Evolutionary conservation across 2,888 invertebrate genomes (phyloP).

Genomic region (Hoplodrina blanda): DNA sequence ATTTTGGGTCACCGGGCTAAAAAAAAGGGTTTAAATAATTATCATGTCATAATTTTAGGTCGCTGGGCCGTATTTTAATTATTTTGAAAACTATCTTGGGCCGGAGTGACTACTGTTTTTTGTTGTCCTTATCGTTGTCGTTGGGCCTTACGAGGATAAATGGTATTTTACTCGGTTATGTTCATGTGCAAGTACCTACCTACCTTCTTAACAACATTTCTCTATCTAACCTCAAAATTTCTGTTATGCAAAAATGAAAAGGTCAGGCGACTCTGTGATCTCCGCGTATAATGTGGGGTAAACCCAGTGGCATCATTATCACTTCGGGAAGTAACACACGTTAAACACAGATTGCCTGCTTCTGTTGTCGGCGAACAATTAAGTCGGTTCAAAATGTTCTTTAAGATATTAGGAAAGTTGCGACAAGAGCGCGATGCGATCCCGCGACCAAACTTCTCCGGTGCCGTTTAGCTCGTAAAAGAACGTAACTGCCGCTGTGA

Average conservation of each 20-base stretch:
- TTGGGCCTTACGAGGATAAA: too few relatives aligned
- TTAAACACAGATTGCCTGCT: slow-evolving; percentile 65
- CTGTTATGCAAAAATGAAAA: background rate
- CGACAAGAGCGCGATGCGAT: slow-evolving; percentile 75
- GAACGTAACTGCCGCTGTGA: slow-evolving; percentile 86
- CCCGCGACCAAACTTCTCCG: slow-evolving; percentile 77
- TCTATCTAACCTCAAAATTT: too few relatives aligned
- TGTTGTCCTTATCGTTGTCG: too few relatives aligned
- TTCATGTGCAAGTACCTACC: too few relatives aligned
- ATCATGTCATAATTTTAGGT: too few relatives aligned
- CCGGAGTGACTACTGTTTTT: too few relatives aligned
- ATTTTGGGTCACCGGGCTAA: too few relatives aligned
- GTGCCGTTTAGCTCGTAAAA: slow-evolving; percentile 85
- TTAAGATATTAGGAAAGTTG: slow-evolving; percentile 82
- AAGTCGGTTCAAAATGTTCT: slow-evolving; percentile 75
- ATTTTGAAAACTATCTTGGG: too few relatives aligned
- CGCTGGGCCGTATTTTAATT: too few relatives aligned
- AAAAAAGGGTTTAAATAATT: too few relatives aligned
- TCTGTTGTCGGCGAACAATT: slow-evolving; percentile 75
- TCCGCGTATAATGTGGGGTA: slow-evolving; percentile 4
- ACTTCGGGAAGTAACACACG: slow-evolving; percentile 58
- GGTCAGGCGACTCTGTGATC: background rate
- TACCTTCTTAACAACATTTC: too few relatives aligned
- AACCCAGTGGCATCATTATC: slow-evolving; percentile 50
- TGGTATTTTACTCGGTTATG: too few relatives aligned